These are phyloP conservation scores for Sinohyriopsis cumingii DNA, from an alignment of 2,888 invertebrate species.

Conservation along the genomic window DNA sequence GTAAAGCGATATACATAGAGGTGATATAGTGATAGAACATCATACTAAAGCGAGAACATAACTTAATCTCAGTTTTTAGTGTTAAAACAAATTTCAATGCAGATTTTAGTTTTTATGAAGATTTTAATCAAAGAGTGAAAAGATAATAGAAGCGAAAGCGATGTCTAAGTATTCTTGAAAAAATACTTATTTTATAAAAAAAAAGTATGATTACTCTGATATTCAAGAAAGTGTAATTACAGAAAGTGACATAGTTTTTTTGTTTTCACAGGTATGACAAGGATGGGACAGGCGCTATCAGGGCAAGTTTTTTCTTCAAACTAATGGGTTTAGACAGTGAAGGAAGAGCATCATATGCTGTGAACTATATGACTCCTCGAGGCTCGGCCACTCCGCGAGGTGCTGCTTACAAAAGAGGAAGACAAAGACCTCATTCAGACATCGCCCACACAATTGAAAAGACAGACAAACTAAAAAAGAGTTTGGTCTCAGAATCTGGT, in stretches of 20 bases:
- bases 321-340: constrained; percentile 43
- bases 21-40: too few relatives aligned
- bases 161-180: too few relatives aligned
- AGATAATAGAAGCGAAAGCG: too few relatives aligned
- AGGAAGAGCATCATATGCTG: constrained; percentile 36
- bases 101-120: too few relatives aligned
- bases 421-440: constrained; percentile 35
- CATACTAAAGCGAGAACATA: too few relatives aligned
- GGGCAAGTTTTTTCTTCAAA: constrained; percentile 42
- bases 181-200: too few relatives aligned
- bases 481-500: neutral
- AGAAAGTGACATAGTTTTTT: neutral
- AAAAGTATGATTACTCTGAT: too few relatives aligned
- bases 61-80: too few relatives aligned
- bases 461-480: too few relatives aligned
- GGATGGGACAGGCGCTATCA: constrained; percentile 47
- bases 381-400: constrained; percentile 26
- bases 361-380: constrained; percentile 15
- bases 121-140: too few relatives aligned
- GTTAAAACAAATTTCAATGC: too few relatives aligned
- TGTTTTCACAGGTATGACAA: constrained; percentile 50
- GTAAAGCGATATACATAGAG: too few relatives aligned
- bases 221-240: neutral
- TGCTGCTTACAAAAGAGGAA: constrained; percentile 28
- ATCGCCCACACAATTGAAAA: constrained; percentile 29